Conservation (phyloP, 2,113 vertebrate species). For the Oncorhynchus gorbuscha region DNA sequence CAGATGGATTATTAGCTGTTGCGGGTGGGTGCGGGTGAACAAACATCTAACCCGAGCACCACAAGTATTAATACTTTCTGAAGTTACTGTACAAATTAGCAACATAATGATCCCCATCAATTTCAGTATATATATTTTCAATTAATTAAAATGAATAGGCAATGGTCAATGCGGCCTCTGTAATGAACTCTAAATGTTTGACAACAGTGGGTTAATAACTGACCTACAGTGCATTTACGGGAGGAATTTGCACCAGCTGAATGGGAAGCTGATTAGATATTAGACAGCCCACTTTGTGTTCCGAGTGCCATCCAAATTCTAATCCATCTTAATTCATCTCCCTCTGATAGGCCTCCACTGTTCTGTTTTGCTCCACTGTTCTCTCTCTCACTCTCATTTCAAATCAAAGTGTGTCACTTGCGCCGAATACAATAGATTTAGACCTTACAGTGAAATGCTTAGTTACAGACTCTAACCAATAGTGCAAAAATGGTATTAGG, state of each 20-base stretch:
- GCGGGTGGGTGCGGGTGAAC: too few relatives aligned
- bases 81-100: background rate
- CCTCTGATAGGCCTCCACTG: constrained; percentile 42
- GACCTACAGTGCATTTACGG: constrained; percentile 21
- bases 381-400: background rate
- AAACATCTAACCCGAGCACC: too few relatives aligned
- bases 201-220: constrained; percentile 39
- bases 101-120: background rate
- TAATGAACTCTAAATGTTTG: constrained; percentile 38
- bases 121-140: constrained; percentile 4
- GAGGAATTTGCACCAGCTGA: constrained; percentile 46
- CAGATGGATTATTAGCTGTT: too few relatives aligned
- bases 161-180: constrained; percentile 16
- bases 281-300: constrained; percentile 52
- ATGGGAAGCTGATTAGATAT: constrained; percentile 53
- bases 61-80: too few relatives aligned
- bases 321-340: constrained; percentile 44
- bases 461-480: too few relatives aligned
- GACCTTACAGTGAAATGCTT: too few relatives aligned
- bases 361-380: constrained; percentile 34
- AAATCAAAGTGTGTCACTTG: too few relatives aligned
- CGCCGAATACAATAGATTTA: too few relatives aligned
- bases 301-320: constrained; percentile 54
- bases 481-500: too few relatives aligned
- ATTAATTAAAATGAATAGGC: constrained; percentile 14